Evolutionary conservation across 2,113 vertebrate species (phyloP).

Genomic region (Gasterosteus aculeatus): DNA sequence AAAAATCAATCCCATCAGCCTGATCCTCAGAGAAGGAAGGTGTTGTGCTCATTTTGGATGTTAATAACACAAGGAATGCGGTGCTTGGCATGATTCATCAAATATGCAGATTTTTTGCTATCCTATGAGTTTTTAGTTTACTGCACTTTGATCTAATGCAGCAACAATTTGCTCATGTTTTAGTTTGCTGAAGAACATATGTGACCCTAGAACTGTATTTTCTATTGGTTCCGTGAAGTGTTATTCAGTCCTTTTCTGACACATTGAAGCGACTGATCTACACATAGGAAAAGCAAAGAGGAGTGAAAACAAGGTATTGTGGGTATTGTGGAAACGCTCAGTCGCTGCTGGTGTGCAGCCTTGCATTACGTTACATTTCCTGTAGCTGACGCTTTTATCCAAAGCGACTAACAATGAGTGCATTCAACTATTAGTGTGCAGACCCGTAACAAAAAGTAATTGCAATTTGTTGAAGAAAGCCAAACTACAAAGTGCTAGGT

Average conservation of each 20-base stretch:
- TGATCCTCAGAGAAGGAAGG: conserved; percentile 15
- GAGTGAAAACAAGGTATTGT: background rate
- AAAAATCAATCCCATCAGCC: conserved; percentile 20
- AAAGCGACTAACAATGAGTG: too few species aligned
- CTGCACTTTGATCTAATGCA: background rate
- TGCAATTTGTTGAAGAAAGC: too few species aligned
- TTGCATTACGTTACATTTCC: too few species aligned
- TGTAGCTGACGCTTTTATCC: too few species aligned
- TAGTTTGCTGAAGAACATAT: background rate
- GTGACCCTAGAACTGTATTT: background rate
- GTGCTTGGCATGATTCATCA: conserved; percentile 16
- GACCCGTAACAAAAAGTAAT: too few species aligned
- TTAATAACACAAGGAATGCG: conserved; percentile 21
- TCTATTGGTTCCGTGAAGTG: background rate
- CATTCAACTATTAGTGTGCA: too few species aligned
- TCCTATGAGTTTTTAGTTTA: conserved; percentile 6
- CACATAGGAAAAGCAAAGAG: too few species aligned
- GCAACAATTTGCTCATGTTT: background rate
- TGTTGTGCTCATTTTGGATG: conserved; percentile 24
- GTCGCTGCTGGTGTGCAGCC: background rate
- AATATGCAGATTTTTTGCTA: conserved; percentile 15
- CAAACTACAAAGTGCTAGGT: too few species aligned
- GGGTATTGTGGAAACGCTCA: background rate
- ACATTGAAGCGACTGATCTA: background rate
- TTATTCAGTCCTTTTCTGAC: background rate